Base-by-base conservation (phyloP, 2,113 vertebrate genomes). In the Colinus virginianus region DNA sequence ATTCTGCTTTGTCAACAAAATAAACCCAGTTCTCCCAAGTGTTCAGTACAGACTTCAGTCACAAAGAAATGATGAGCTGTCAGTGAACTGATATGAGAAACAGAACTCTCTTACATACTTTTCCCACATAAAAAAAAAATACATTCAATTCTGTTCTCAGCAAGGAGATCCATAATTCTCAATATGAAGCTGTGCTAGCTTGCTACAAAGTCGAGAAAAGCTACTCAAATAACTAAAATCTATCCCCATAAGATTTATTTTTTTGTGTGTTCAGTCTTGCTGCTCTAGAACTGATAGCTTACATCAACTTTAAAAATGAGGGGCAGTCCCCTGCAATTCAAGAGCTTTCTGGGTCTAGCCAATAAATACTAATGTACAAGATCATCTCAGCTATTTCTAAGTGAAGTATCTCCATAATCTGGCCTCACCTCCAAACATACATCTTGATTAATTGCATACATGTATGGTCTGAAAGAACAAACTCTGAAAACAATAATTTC, bases 1-100 rank as follows among this genome's bases (percentile, higher is more conserved):
- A 89, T 80, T 88, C 84, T 87, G 67, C 81, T 82, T 72, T 79
- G 74, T 94, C 67, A 82, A 61, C 66, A 89, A 53, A 81, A 61
- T 69, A 78, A 92, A 6, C 13, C 11, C 36, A 32, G 12, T 82
- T 90, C 43, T 82, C 43, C 25, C 0, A 4, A 67, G n/a, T 12
- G 25, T 34, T 83, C 66, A 86, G 70, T 7, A 2, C 66, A 61
- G 25, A 38, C 66, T 84, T 94, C 89, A 81, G 78, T 84, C 87
- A 68, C 51, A 76, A 78, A 87, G 34, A 56, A 84, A 79, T 82
- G 81, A 92, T 78, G 78, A 92, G 48, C 67, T 90, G 63, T 90
- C 89, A 72, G 43, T 82, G 75, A 89, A 51, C 48, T 89, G 70
- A 58, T 42, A 36, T 0, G 2, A 62, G 30, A 87, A 84, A 21